Base-by-base conservation (phyloP, 2,888 invertebrate genomes). In the Dorcus hopei region DNA sequence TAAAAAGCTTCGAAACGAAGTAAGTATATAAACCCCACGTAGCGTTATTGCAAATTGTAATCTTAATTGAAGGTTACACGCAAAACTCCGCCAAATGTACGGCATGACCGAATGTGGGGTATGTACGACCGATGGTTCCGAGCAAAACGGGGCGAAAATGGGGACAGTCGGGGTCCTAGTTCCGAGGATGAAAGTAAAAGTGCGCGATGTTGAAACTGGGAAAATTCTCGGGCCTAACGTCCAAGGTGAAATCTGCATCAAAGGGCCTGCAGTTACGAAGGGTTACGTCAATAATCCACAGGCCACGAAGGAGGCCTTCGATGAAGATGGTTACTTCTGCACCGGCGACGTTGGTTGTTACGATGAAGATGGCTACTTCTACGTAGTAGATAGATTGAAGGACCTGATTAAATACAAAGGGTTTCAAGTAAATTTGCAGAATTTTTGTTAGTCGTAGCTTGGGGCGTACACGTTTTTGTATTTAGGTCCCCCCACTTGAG, bases 321-420 rank as follows among this genome's bases (percentile, higher is more conserved):
- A 91, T 69, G 71, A 74, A 4, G 87, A 91, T 49, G 93, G 93
- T 0, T 94, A 85, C 83, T 74, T 89, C 9, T 84, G 86, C 64
- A 86, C 88, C 41, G 93, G 93, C 0, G 94, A 94, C 74, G 80
- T 93, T 64, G 93, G 90, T 1, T 91, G 88, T 74, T 90, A 86
- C 66, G 91, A 93, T 71, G 75, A 83, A 1, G 85, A 91, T 11
- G 87, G 87, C 0, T 86, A 82, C 74, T 89, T 91, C 76, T 92
- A 83, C 70, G 86, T 93, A 64, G 88, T 91, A 1, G 93, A 93
- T 74, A 80, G 94, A 62, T 79, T 93, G 14, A 94, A 94, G 74
- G 93, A 94, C 72, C 84, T 95, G 39, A 93, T 94, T 71, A 95
- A 94, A 76, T 92, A 90, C 71, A 93, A 93, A 74, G 92, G 88